Conservation (phyloP, 2,797 vertebrate species). For the Tauraco hartlaubi region DNA sequence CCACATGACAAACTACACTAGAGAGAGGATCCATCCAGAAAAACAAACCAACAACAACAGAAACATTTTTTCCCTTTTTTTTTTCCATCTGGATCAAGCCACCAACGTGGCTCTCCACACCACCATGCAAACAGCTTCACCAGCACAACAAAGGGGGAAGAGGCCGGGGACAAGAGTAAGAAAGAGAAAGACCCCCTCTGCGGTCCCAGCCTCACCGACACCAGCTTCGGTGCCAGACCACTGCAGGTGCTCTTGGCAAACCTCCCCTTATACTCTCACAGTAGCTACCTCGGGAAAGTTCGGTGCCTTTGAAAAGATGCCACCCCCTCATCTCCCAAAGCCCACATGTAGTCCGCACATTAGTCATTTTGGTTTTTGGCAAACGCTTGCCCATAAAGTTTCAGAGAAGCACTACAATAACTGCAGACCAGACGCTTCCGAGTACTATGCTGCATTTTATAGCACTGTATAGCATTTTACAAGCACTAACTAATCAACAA, state of each 20-base stretch:
- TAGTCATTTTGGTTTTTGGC: not conserved
- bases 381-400: not conserved
- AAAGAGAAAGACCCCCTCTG: not conserved
- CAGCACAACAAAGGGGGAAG: not conserved
- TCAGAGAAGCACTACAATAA: not conserved
- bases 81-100: not conserved
- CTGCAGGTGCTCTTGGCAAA: not conserved
- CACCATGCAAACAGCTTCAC: not conserved
- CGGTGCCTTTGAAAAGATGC: not conserved
- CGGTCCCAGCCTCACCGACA: not conserved
- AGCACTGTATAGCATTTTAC: slow-evolving; percentile 34
- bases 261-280: not conserved
- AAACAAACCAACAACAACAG: not conserved
- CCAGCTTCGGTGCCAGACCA: not conserved
- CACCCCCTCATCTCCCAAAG: not conserved
- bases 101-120: not conserved
- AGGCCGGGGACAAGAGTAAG: not conserved
- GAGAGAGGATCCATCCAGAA: not conserved
- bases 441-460: slow-evolving; percentile 17
- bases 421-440: slow-evolving; percentile 26
- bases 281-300: not conserved
- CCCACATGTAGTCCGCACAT: not conserved
- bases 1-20: not conserved
- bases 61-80: not conserved
- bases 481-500: slow-evolving; percentile 63